Conservation (phyloP, 2,888 invertebrate genomes). For the Nomada goodeniana region DNA sequence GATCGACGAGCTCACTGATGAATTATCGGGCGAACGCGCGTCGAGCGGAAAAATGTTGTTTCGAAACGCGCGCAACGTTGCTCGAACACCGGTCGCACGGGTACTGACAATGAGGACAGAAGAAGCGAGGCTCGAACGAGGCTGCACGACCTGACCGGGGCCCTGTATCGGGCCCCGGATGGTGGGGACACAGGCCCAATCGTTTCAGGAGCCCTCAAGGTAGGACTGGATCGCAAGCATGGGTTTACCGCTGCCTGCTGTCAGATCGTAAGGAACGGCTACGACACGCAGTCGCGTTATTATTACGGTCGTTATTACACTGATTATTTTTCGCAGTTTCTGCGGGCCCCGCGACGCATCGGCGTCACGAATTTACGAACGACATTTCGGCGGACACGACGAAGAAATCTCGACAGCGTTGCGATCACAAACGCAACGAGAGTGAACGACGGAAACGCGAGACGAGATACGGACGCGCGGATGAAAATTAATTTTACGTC, state of each 20-base stretch:
- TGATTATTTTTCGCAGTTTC: constrained; percentile 42
- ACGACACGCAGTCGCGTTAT: constrained; percentile 38
- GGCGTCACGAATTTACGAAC: not conserved
- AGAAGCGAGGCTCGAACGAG: constrained; percentile 46
- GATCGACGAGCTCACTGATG: not conserved
- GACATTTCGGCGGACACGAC: not conserved
- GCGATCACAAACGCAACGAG: too few species aligned
- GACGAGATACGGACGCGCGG: too few species aligned
- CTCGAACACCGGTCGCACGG: constrained; percentile 54
- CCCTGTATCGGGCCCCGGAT: constrained; percentile 50
- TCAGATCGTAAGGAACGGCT: constrained; percentile 58
- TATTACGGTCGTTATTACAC: constrained; percentile 56
- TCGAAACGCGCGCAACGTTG: not conserved
- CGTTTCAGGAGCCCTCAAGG: constrained; percentile 59
- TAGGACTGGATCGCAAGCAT: constrained; percentile 37
- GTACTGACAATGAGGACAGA: constrained; percentile 51
- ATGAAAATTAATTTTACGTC: too few species aligned
- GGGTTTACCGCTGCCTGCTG: constrained; percentile 46
- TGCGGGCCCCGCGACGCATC: not conserved
- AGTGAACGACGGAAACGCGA: too few species aligned
- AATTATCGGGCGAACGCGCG: not conserved
- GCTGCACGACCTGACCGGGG: constrained; percentile 55
- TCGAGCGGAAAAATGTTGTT: not conserved
- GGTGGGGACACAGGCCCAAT: constrained; percentile 54
- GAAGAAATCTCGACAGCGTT: not conserved